A percentile compares a stretch with the other conserved stretches of the same genome.
Conservation (phyloP, 2,797 vertebrate species). For the Sorex maritimensis region DNA sequence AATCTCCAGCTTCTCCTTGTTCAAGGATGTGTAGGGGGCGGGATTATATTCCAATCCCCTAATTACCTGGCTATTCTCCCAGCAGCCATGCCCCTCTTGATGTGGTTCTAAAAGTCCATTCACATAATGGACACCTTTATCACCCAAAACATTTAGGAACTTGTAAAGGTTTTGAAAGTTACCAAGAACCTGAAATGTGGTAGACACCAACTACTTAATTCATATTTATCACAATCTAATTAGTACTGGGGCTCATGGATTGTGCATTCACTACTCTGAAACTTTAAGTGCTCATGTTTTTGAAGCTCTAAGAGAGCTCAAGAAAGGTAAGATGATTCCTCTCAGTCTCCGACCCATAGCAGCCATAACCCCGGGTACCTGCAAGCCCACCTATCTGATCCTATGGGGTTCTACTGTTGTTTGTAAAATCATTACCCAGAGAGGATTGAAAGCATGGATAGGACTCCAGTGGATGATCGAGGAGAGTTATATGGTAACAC, state of each 20-base stretch:
- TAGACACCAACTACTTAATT: background rate
- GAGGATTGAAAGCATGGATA: too few relatives aligned
- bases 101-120: background rate
- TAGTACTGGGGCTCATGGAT: background rate
- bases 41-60: background rate
- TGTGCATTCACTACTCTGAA: background rate
- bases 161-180: background rate
- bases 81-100: background rate
- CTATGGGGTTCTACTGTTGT: background rate
- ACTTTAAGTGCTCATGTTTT: background rate
- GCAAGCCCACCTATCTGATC: too few relatives aligned
- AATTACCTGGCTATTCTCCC: background rate
- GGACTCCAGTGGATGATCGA: too few relatives aligned
- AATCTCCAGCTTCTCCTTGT: background rate
- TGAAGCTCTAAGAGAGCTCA: background rate
- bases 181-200: background rate
- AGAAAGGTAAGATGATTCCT: background rate
- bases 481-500: too few relatives aligned
- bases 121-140: background rate
- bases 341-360: background rate
- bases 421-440: too few relatives aligned
- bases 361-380: background rate
- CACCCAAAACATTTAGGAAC: background rate
- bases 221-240: background rate
- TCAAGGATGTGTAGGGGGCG: background rate